A percentile compares a stretch with the other conserved stretches of the same genome.
These are phyloP conservation scores for Ceuthmochares aereus DNA, from an alignment of 2,113 vertebrate species.

Conservation along the genomic window DNA sequence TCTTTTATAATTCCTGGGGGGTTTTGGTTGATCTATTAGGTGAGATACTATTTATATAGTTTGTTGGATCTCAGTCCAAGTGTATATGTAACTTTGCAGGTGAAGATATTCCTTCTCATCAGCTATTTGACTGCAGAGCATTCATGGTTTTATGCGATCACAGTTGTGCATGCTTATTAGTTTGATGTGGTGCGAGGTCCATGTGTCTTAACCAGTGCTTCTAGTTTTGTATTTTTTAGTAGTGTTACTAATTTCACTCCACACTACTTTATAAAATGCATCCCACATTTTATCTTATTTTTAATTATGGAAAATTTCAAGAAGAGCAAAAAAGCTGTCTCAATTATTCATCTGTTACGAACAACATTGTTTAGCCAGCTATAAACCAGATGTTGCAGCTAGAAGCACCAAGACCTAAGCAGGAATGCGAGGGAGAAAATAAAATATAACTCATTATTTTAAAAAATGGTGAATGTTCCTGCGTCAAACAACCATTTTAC, in stretches of 20 bases:
- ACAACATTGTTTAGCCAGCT: neutral
- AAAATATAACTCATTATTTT: slow-evolving; percentile 18
- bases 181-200: neutral
- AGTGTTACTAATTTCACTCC: neutral
- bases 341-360: neutral
- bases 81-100: neutral
- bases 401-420: neutral
- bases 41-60: neutral
- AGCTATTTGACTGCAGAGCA: neutral
- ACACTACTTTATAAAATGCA: neutral
- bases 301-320: neutral
- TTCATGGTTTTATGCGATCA: neutral
- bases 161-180: neutral
- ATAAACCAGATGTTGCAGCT: slow-evolving; percentile 22
- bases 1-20: neutral
- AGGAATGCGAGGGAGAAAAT: slow-evolving; percentile 4
- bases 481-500: slow-evolving; percentile 3
- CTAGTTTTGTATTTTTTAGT: neutral
- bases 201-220: neutral
- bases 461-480: neutral
- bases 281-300: neutral
- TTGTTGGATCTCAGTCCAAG: neutral
- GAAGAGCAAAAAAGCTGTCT: neutral
- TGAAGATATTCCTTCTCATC: neutral
- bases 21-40: neutral